These are phyloP conservation scores for Bubo blakistoni DNA, from an alignment of 2,113 vertebrate species.

Conservation along the genomic window DNA sequence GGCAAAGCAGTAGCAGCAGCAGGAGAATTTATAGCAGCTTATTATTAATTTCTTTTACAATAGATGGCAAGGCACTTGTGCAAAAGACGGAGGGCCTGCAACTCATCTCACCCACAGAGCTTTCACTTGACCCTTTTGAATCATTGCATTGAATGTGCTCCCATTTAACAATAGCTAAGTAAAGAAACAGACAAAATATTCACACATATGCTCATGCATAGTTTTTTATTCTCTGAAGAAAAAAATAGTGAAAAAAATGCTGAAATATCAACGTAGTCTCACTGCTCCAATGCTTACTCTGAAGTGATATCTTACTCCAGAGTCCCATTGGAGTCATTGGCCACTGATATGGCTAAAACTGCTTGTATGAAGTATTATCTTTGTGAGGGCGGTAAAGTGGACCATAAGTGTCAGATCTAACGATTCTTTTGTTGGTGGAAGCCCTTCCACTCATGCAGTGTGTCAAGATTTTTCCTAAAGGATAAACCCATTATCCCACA, in stretches of 20 bases:
- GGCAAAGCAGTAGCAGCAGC: not conserved
- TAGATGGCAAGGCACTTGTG: not conserved
- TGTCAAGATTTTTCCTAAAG: not conserved
- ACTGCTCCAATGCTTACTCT: not conserved
- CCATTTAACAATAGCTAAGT: not conserved
- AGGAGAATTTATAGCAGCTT: not conserved
- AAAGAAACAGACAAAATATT: not conserved
- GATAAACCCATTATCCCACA: not conserved
- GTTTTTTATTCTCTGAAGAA: not conserved
- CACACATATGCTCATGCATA: not conserved
- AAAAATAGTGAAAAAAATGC: not conserved
- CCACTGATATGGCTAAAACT: not conserved
- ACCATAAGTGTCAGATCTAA: not conserved
- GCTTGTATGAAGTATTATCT: not conserved
- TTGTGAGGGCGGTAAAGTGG: not conserved
- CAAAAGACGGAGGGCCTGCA: not conserved
- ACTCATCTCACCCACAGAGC: not conserved
- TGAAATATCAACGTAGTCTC: not conserved
- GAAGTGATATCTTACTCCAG: not conserved
- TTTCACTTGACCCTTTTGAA: not conserved
- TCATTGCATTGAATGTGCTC: accelerated
- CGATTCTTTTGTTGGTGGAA: not conserved
- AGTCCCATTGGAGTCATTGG: not conserved
- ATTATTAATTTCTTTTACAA: not conserved
- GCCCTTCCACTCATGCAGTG: not conserved